Base-by-base conservation (phyloP, 2,113 vertebrate species). In the Isichthys henryi region DNA sequence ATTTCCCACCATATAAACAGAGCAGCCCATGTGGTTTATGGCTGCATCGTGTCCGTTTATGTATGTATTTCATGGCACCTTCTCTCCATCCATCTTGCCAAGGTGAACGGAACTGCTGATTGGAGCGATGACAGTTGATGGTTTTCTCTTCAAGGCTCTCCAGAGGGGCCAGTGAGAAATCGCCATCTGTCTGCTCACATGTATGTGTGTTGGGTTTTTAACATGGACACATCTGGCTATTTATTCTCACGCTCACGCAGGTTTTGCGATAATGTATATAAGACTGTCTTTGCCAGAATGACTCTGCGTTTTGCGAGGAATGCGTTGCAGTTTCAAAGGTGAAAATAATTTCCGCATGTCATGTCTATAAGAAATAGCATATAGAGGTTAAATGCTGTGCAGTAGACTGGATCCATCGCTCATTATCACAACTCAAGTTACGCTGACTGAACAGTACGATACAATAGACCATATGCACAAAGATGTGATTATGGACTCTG, bases 1-100 rank as follows among this genome's bases (percentile, higher is more conserved):
- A 84, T 46, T 84, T 84, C 45, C 45, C 82, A 84, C 39, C 39
- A 84, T 45, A 84, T 84, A 84, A 84, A 48, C 82, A 84, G 82
- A 84, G 17, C 82, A 46, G 19, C 19, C 21, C 74, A 48, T 48
- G 13, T 84, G 82, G 45, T 84, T 19, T 43, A 43, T 39, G 35
- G 17, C 13, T 5, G 5, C 35, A 43, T 39, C 15, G 15, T 43
- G 74, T 80, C 74, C 17, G 15, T 80, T 80, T 80, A 80, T 80
- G 74, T 80, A 35, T 80, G 35, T 19, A 80, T 43, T 80, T 39
- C 35, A 43, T 19, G 13, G 15, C 10, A 43, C 35, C 15, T 43
- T 80, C 74, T 80, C 31, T 43, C 74, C 74, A 43, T 35, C 62
- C 3, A 0, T 70, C 62, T 39, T 80, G 74, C 74, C 74, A 80